Evolutionary conservation across 2,113 vertebrate genomes (phyloP).

Genomic region (Australoheros scitulus): DNA sequence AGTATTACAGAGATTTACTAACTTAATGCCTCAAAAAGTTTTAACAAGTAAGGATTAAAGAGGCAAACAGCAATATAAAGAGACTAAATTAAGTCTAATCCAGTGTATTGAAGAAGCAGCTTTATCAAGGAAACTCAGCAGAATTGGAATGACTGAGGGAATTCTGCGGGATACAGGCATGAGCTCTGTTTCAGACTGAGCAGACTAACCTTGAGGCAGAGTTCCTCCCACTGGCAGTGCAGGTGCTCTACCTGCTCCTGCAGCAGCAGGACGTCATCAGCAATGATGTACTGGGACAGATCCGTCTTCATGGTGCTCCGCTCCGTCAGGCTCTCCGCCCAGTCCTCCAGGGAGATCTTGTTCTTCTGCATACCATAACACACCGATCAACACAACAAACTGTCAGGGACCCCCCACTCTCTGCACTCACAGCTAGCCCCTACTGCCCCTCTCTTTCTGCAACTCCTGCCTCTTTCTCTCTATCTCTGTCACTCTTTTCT

Average conservation of each 20-base stretch:
- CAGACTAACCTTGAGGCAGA: conserved; percentile 78
- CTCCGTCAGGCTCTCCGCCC: conserved; percentile 84
- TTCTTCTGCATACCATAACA: conserved; percentile 89
- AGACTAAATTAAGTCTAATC: neutral
- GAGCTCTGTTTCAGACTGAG: neutral
- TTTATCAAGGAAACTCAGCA: neutral
- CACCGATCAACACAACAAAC: conserved; percentile 25
- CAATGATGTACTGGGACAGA: conserved; percentile 83
- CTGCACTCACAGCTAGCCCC: conserved; percentile 14
- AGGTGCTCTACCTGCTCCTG: conserved; percentile 87
- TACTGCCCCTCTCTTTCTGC: neutral
- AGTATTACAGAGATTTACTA: conserved; percentile 11
- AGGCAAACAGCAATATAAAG: neutral
- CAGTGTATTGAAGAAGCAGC: neutral
- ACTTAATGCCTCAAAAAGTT: neutral
- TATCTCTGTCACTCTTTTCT: conserved; percentile 2
- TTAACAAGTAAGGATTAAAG: neutral
- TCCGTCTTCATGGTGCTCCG: conserved; percentile 84
- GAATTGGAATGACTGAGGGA: neutral
- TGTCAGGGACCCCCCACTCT: conserved; percentile 12
- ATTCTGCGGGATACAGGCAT: neutral
- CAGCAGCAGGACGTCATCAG: conserved; percentile 84
- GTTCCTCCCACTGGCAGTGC: conserved; percentile 84
- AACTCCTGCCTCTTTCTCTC: conserved; percentile 22
- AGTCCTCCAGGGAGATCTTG: conserved; percentile 85